Evolutionary conservation across 2,888 invertebrate species (phyloP).

Genomic region (Acronicta aceris): DNA sequence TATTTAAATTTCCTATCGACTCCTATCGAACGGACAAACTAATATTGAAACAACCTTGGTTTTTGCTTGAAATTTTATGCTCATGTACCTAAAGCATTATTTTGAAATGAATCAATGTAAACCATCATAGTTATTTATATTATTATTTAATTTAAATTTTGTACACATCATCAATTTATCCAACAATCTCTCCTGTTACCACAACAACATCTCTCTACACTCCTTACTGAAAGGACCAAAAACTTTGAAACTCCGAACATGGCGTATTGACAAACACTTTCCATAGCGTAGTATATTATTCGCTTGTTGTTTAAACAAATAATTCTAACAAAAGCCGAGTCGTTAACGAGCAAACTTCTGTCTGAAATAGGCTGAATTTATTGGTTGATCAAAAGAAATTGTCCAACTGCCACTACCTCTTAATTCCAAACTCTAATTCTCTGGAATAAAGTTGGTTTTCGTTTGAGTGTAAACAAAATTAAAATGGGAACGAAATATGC

Average conservation of each 20-base stretch:
- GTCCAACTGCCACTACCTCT: conserved; percentile 16
- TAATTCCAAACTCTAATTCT: conserved; percentile 6
- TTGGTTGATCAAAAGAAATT: conserved; percentile 60
- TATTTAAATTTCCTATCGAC: too few relatives aligned
- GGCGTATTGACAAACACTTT: conserved; percentile 41
- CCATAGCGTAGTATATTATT: conserved; percentile 31
- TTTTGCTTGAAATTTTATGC: too few relatives aligned
- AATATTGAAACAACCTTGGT: too few relatives aligned
- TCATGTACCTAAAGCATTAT: too few relatives aligned
- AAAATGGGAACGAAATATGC: conserved; percentile 53
- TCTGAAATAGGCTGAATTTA: conserved; percentile 54
- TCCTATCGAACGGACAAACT: too few relatives aligned
- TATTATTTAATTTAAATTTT: not conserved
- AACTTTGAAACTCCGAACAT: conserved; percentile 25
- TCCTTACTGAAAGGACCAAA: conserved; percentile 12
- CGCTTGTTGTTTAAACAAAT: conserved; percentile 52
- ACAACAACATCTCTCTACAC: conserved; percentile 14
- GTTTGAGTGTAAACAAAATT: conserved; percentile 14
- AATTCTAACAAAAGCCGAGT: conserved; percentile 51
- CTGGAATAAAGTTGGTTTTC: conserved; percentile 18
- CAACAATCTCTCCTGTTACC: not conserved
- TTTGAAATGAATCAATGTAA: too few relatives aligned
- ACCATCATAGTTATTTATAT: too few relatives aligned
- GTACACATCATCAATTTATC: not conserved
- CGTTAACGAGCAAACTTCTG: conserved; percentile 55